phyloP scores from a whole-genome alignment of 2,888 invertebrate species.

The Oligia latruncula region DNA sequence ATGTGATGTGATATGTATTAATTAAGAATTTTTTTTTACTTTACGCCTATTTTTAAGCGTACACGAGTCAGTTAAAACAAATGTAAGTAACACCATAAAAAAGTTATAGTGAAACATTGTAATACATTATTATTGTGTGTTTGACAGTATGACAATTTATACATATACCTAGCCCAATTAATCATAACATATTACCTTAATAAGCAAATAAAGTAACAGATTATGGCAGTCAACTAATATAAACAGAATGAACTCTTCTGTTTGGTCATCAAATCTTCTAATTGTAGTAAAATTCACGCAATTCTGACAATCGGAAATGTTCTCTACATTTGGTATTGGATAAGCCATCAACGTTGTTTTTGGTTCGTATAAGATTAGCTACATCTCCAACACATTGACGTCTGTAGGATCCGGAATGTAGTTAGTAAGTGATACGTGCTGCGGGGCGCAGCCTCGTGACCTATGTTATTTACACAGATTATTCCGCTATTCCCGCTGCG shows the following conservation, averaged over 20 bases:
- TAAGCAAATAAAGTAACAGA: conserved; percentile 62
- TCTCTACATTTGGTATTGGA: background rate
- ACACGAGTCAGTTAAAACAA: conserved; percentile 14
- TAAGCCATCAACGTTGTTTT: conserved; percentile 9
- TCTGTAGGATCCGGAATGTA: conserved; percentile 44
- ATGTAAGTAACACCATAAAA: conserved; percentile 9
- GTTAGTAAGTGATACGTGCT: conserved; percentile 55
- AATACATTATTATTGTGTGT: conserved; percentile 59
- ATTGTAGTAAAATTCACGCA: conserved; percentile 19
- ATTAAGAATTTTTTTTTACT: background rate
- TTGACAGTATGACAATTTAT: conserved; percentile 61
- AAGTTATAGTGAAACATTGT: conserved; percentile 29
- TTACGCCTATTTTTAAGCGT: background rate
- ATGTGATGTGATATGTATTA: background rate
- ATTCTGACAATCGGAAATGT: conserved; percentile 11
- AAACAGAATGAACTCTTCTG: conserved; percentile 51
- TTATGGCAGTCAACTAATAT: conserved; percentile 53
- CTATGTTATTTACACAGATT: conserved; percentile 64
- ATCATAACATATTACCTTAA: conserved; percentile 62
- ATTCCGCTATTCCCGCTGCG: conserved; percentile 58
- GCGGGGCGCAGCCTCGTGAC: conserved; percentile 49
- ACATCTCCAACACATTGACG: conserved; percentile 30
- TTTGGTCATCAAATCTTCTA: conserved; percentile 36
- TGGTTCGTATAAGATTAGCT: conserved; percentile 11
- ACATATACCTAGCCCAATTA: conserved; percentile 58